Conservation (phyloP, 2,888 invertebrate species). For the Merodon equestris region DNA sequence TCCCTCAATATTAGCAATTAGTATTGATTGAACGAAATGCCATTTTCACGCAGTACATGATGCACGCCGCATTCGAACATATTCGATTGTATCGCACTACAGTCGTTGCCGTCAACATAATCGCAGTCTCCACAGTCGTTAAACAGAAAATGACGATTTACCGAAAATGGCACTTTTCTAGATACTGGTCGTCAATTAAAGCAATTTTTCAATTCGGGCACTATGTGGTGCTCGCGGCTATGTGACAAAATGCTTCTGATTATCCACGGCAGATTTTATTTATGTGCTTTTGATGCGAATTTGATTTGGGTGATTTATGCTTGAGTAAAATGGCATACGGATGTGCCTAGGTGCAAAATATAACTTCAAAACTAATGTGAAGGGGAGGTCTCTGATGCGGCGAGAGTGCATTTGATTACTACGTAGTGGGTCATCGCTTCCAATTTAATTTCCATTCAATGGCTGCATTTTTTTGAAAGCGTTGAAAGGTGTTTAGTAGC, state of each 20-base stretch:
- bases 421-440: no score
- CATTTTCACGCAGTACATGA: conserved; percentile 16
- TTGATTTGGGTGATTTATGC: conserved; percentile 1
- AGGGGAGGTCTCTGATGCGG: no score
- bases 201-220: conserved; percentile 40
- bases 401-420: no score
- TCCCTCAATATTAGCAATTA: conserved; percentile 46
- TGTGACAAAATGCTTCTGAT: conserved; percentile 55
- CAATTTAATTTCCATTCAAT: no score
- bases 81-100: not conserved
- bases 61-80: not conserved
- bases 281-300: not conserved
- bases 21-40: conserved; percentile 37
- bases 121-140: not conserved
- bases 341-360: no score
- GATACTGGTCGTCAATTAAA: conserved; percentile 41
- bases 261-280: conserved; percentile 18
- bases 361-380: no score
- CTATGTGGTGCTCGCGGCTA: conserved; percentile 20
- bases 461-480: no score
- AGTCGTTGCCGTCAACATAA: conserved; percentile 4
- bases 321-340: no score
- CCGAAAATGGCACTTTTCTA: conserved; percentile 50
- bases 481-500: no score
- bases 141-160: conserved; percentile 12